Base-by-base conservation (phyloP, 2,888 invertebrate genomes). In the Drosophila peninsularis region DNA sequence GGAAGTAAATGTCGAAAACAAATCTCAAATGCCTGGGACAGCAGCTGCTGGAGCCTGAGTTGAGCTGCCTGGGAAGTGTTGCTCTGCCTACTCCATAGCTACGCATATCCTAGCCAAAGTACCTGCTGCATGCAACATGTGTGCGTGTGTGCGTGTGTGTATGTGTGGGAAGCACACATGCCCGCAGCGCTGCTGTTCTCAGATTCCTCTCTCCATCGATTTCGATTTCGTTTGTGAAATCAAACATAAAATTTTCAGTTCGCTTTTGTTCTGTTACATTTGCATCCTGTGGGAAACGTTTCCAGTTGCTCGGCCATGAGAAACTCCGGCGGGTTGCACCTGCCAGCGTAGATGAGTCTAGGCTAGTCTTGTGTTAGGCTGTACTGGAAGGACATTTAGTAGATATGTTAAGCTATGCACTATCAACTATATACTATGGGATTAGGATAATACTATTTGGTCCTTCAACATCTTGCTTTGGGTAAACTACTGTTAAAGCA, bases 141-240 rank as follows among this genome's bases (percentile, higher is more conserved):
- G 5, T 24, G 24, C 3, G 5, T 3, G 71, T 47, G 62, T 42
- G n/a, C 21, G 13, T 17, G 11, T 19, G n/a, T 24, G 11, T 37
- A 49, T 21, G 71, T 63, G 44, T 78, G 78, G 75, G 78, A 78
- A 78, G 65, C 68, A 56, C 78, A 78, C 78, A 78, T 78, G 78
- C 64, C 68, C 36, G 32, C 30, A 24, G 34, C 19, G 17, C 39
- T 50, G 52, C 37, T 39, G 36, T 49, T 24, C 56, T 36, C 55
- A 68, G 63, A n/a, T 52, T 52, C 60, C 52, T 42, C 34, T 61
- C 45, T 66, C 64, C 45, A 66, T 45, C 32, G 60, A 52, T 58
- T 62, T 66, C 60, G 67, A 32, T 42, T 53, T 52, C 41, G 39
- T 47, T 65, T 49, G 41, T 13, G 71, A 80, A 77, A 73, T 73